A percentile compares a stretch with the other conserved stretches of the same genome.
Conservation (phyloP, 23 tunicate genomes). For the Diplosoma virens region DNA sequence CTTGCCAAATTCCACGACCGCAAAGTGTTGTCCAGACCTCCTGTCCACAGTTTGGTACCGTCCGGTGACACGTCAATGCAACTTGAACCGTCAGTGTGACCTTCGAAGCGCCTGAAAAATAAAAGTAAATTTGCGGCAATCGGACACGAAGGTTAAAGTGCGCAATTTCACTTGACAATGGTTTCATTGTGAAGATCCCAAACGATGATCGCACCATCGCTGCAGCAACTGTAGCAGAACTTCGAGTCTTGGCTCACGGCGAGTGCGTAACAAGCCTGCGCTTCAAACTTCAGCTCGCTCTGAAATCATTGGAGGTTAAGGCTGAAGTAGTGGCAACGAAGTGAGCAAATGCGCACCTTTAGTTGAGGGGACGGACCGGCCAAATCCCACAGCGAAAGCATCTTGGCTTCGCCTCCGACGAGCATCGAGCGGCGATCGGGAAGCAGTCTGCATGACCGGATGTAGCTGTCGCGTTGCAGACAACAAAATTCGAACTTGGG, state of each 20-base stretch:
- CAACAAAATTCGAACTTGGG: conserved; percentile 77
- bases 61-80: conserved; percentile 96
- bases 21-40: conserved; percentile 97
- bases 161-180: conserved; percentile 50
- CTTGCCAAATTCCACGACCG: conserved; percentile 82
- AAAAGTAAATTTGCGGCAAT: not conserved
- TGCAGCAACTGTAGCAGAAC: conserved; percentile 78
- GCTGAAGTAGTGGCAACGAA: too few species aligned
- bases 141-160: not conserved
- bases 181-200: conserved; percentile 74
- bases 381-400: conserved; percentile 75
- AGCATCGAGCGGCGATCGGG: conserved; percentile 80
- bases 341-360: conserved; percentile 50
- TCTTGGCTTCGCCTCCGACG: conserved; percentile 94
- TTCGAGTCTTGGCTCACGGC: conserved; percentile 78
- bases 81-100: conserved; percentile 98
- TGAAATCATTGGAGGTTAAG: too few species aligned
- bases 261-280: conserved; percentile 78
- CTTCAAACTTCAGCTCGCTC: conserved; percentile 52
- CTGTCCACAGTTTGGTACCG: conserved; percentile 93
- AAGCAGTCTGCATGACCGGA: conserved; percentile 77
- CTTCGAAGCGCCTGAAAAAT: conserved; percentile 76
- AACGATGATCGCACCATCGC: conserved; percentile 72
- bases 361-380: conserved; percentile 52
- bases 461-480: conserved; percentile 86